Percentiles rank a stretch among this genome's conserved stretches.
Evolutionary conservation across 2,888 invertebrate species (phyloP).

Genomic region (Phorcus lineatus): DNA sequence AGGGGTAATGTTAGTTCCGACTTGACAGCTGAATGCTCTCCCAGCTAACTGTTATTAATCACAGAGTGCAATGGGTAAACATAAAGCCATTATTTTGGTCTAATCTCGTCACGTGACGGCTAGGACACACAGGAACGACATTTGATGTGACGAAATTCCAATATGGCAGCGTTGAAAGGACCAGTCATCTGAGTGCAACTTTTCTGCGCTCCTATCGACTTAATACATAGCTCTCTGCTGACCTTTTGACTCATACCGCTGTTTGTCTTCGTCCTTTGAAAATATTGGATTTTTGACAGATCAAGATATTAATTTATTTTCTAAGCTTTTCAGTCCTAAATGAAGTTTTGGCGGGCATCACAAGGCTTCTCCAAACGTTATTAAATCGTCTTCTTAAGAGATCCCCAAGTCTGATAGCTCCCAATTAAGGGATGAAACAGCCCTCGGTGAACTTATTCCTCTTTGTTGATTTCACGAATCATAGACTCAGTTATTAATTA

Average conservation of each 20-base stretch:
- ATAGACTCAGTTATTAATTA: too few relatives aligned
- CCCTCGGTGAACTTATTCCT: neutral
- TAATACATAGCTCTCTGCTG: neutral
- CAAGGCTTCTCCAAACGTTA: conserved; percentile 6
- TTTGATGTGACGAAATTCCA: conserved; percentile 10
- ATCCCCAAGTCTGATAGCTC: neutral
- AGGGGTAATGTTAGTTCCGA: neutral
- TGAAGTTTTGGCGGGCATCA: neutral
- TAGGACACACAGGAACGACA: neutral
- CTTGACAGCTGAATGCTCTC: neutral
- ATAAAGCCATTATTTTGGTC: conserved; percentile 4
- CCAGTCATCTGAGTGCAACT: neutral
- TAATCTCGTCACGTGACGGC: conserved; percentile 17
- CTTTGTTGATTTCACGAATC: too few relatives aligned
- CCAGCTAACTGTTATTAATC: conserved; percentile 15
- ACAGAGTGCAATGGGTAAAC: conserved; percentile 8
- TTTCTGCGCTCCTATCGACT: neutral
- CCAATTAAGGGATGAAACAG: neutral
- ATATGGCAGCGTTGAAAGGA: conserved; percentile 1
- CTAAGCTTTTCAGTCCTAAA: conserved; percentile 11
- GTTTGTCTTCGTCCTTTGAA: conserved; percentile 23
- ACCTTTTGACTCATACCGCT: neutral
- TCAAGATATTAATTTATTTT: conserved; percentile 21
- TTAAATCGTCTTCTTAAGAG: conserved; percentile 16
- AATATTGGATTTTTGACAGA: conserved; percentile 25